Evolutionary conservation across 2,113 vertebrate species (phyloP).

Genomic region (Macquaria australasica): DNA sequence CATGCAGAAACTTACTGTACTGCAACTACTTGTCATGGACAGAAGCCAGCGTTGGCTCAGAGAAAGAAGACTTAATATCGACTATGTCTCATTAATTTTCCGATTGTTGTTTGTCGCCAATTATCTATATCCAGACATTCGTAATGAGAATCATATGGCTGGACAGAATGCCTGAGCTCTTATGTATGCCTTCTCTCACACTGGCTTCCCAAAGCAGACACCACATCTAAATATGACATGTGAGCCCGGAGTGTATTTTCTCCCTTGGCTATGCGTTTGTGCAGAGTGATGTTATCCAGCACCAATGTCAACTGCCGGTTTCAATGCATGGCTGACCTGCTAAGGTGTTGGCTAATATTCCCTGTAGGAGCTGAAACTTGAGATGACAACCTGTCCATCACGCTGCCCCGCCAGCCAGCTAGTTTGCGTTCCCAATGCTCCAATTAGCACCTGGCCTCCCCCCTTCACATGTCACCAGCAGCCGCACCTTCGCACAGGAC

Average conservation of each 20-base stretch:
- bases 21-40: conserved; percentile 45
- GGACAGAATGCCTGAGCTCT: conserved; percentile 27
- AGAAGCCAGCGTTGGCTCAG: conserved; percentile 38
- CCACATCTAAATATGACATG: conserved; percentile 58
- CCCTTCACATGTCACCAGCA: conserved; percentile 75
- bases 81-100: conserved; percentile 49
- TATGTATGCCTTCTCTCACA: conserved; percentile 15
- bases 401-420: conserved; percentile 18
- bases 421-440: conserved; percentile 65
- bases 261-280: conserved; percentile 33
- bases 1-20: conserved; percentile 35
- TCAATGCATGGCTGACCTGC: conserved; percentile 60
- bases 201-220: conserved; percentile 32
- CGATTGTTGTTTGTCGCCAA: conserved; percentile 48
- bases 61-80: conserved; percentile 17
- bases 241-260: conserved; percentile 29
- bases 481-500: conserved; percentile 1
- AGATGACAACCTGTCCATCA: conserved; percentile 70
- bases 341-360: conserved; percentile 67
- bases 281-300: conserved; percentile 57
- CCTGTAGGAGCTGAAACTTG: conserved; percentile 74
- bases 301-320: conserved; percentile 49
- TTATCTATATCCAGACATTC: conserved; percentile 48
- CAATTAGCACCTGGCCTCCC: conserved; percentile 77
- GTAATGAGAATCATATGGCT: conserved; percentile 58